A percentile compares a stretch with the other conserved stretches of the same genome.
phyloP scores from a whole-genome alignment of 2,113 vertebrate species.

The Andinoacara biseriatus region DNA sequence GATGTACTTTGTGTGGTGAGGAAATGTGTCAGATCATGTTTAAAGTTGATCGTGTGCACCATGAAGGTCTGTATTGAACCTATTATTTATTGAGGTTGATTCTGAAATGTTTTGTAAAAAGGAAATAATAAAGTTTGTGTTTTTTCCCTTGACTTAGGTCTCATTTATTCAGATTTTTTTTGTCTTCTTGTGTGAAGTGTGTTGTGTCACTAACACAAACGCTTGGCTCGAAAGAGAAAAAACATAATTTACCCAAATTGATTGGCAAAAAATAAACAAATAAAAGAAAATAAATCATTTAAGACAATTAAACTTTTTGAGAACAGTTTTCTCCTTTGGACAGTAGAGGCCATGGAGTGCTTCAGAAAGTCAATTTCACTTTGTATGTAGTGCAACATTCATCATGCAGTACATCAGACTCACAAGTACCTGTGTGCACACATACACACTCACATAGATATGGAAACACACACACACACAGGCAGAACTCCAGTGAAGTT shows the following conservation, averaged over 20 bases:
- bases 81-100: constrained; percentile 67
- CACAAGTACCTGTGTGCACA: no score
- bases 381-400: background rate
- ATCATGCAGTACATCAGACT: background rate
- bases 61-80: constrained; percentile 70
- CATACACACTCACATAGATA: background rate
- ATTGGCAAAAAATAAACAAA: background rate
- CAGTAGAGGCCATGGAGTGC: background rate
- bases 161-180: background rate
- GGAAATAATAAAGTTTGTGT: constrained; percentile 75
- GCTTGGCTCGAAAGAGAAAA: background rate
- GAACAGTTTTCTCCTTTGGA: no score
- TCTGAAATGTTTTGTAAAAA: constrained; percentile 82
- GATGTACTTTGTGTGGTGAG: constrained; percentile 26
- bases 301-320: background rate
- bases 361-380: background rate
- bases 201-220: background rate
- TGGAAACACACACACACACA: background rate
- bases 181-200: background rate
- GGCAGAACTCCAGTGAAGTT: background rate
- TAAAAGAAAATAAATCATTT: background rate
- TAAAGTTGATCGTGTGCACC: constrained; percentile 61
- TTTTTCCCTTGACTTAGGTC: constrained; percentile 62
- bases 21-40: constrained; percentile 66
- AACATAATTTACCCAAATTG: background rate